Evolutionary conservation across 2,113 vertebrate genomes (phyloP), one percentile per base, ranked within the genome.

Genomic region (Picathartes gymnocephalus): DNA sequence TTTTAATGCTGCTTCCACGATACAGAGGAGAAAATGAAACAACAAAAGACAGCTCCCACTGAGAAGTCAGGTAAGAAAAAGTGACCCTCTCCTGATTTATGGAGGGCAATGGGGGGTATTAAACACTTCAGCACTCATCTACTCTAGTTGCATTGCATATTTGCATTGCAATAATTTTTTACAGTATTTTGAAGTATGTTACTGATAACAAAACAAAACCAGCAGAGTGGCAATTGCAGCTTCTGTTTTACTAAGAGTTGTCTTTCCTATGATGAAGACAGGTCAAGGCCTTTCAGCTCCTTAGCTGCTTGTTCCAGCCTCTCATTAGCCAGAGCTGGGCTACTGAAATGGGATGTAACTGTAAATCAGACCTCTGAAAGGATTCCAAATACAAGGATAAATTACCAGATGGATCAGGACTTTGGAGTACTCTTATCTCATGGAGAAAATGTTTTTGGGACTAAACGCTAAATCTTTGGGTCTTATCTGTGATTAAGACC

Each of bases 1-100:
- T 70, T 65, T 27, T 92, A 66, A 94, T 87, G 44, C 20, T 74
- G 44, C 65, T 97, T 93, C 95, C 66, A 58, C 20, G 4, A 93
- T 85, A 86, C 92, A 98, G 97, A 97, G 51, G 96, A 97, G 84
- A 98, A 97, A 96, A 88, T 79, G 61, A 98, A 97, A 92, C 95
- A 96, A 30, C 64, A 93, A 76, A 98, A 97, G 95, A 44, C 81
- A 82, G 47, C 64, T 83, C 88, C 70, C 22, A 47, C 30, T 72
- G 95, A 96, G 93, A 98, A 97, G 88, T 50, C 94, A 97, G 97
- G 97, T 98, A 97, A 70, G 90, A 91, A 62, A 10, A 31, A 76
- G 3, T 78, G 27, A 58, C 85, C 81, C 13, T 90, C 15, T 89
- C 45, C n/a, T 85, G 35, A 66, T 47, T 79, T 85, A 33, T 23